Evolutionary conservation across 2,888 invertebrate genomes (phyloP).

Genomic region (Hypselothyrea guttata): DNA sequence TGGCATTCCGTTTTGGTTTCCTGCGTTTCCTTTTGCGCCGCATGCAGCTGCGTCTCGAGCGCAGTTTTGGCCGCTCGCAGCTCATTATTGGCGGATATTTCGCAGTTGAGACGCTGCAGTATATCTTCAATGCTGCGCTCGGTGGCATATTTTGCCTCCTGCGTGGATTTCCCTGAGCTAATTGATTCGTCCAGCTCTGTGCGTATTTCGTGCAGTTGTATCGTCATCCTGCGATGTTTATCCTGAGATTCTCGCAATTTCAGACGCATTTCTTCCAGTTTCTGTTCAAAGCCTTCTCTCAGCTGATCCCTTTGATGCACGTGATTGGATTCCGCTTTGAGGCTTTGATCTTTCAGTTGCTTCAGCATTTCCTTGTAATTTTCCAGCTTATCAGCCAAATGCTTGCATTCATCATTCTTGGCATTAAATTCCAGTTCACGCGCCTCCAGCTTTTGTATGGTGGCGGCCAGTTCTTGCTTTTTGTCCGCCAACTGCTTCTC

Average conservation of each 20-base stretch:
- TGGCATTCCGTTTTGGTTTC: slow-evolving; percentile 67
- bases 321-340: slow-evolving; percentile 72
- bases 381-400: slow-evolving; percentile 78
- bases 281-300: slow-evolving; percentile 82
- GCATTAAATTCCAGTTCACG: slow-evolving; percentile 83
- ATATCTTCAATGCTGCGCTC: slow-evolving; percentile 80
- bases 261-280: slow-evolving; percentile 82
- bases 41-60: slow-evolving; percentile 63
- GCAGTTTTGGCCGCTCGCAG: slow-evolving; percentile 72
- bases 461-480: slow-evolving; percentile 79
- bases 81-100: slow-evolving; percentile 79
- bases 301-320: slow-evolving; percentile 81
- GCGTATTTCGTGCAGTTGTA: slow-evolving; percentile 78
- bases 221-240: slow-evolving; percentile 80
- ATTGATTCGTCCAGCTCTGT: slow-evolving; percentile 79
- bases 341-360: slow-evolving; percentile 79
- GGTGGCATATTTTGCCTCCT: slow-evolving; percentile 77
- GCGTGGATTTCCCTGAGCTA: slow-evolving; percentile 72
- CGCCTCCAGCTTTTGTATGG: slow-evolving; percentile 82
- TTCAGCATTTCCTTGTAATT: slow-evolving; percentile 81
- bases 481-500: slow-evolving; percentile 83
- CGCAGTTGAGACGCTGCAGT: slow-evolving; percentile 76
- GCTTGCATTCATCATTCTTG: slow-evolving; percentile 80
- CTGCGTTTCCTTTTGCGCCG: slow-evolving; percentile 79
- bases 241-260: slow-evolving; percentile 83